Evolutionary conservation across 2,797 vertebrate genomes (phyloP).

Genomic region (Coilia nasus): DNA sequence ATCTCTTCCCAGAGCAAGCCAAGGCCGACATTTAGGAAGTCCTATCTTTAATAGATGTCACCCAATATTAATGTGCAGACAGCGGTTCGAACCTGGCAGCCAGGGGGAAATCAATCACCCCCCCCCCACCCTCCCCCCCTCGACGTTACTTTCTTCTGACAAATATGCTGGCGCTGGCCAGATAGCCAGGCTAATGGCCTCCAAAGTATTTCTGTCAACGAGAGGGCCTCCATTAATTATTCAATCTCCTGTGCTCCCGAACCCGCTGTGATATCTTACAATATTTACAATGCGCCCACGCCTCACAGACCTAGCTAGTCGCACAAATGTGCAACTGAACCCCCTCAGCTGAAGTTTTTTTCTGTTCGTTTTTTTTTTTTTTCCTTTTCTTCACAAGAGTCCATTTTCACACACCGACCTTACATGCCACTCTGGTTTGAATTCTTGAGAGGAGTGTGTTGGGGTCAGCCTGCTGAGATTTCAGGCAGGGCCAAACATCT

Average conservation of each 20-base stretch:
- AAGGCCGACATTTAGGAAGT: constrained; percentile 62
- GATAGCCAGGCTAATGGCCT: constrained; percentile 73
- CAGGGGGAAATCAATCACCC: constrained; percentile 69
- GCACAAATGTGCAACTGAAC: not conserved
- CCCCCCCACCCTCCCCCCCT: constrained; percentile 42
- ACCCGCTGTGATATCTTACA: constrained; percentile 65
- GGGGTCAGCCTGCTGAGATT: not conserved
- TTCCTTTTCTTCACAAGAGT: not conserved
- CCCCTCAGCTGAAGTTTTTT: not conserved
- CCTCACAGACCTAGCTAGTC: not conserved
- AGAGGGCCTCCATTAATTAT: constrained; percentile 76
- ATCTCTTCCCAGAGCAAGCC: constrained; percentile 47
- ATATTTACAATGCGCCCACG: constrained; percentile 66
- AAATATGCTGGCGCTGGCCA: constrained; percentile 68
- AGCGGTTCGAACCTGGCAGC: constrained; percentile 67
- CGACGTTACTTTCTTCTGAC: constrained; percentile 67
- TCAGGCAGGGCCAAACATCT: not conserved
- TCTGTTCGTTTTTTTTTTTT: not conserved
- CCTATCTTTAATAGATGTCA: constrained; percentile 68
- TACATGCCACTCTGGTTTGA: not conserved
- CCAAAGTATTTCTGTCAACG: constrained; percentile 76
- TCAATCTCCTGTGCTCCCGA: constrained; percentile 66
- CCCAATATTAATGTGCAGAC: constrained; percentile 70
- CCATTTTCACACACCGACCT: constrained; percentile 11
- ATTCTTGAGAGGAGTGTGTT: not conserved